Conservation (phyloP, 2,797 vertebrate species). For the Pseudotriccus pelzelni region DNA sequence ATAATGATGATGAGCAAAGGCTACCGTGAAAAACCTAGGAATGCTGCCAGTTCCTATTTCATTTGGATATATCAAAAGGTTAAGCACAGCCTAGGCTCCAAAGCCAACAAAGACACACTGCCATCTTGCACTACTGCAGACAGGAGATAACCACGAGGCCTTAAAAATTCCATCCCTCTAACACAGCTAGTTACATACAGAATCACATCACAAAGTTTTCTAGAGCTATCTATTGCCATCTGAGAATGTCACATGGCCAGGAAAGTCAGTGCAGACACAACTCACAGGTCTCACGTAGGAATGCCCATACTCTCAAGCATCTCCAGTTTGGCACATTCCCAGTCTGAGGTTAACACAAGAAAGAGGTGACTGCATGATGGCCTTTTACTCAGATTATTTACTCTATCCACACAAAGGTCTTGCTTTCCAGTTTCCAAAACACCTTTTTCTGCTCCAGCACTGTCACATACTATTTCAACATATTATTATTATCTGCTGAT, state of each 20-base stretch:
- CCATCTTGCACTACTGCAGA: background rate
- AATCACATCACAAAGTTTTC: background rate
- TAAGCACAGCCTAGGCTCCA: background rate
- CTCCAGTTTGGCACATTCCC: background rate
- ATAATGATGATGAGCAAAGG: background rate
- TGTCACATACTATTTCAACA: background rate
- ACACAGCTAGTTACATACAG: background rate
- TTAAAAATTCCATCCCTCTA: background rate
- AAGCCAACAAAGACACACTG: background rate
- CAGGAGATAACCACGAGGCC: background rate
- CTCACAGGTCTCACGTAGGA: background rate
- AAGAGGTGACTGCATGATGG: background rate
- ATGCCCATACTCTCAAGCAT: background rate
- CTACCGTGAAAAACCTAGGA: background rate
- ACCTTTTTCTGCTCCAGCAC: background rate
- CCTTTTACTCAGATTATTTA: background rate
- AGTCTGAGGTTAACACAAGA: accelerated
- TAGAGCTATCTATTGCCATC: background rate
- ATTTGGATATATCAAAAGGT: background rate
- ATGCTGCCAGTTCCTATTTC: background rate
- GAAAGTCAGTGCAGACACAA: background rate
- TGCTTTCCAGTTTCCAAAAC: background rate
- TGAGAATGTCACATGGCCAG: background rate
- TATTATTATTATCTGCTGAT: background rate
- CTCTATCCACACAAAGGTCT: background rate